Conservation (phyloP, 2,113 vertebrate species). For the Rhineura floridana region DNA sequence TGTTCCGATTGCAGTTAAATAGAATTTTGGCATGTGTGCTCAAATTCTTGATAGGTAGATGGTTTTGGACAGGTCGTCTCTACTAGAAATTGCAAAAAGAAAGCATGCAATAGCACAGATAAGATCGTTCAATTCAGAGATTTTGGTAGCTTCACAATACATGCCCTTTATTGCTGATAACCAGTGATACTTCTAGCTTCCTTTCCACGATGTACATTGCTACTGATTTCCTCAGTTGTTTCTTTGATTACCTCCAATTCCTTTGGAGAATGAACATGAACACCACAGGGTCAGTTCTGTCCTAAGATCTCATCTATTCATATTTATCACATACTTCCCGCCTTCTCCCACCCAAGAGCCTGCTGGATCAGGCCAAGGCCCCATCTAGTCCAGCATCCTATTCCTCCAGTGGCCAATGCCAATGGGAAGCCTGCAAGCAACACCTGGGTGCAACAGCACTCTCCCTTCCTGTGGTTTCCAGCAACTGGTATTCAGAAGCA, state of each 20-base stretch:
- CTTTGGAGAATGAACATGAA: not conserved
- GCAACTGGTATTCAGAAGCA: no score
- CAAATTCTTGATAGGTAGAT: conserved; percentile 69
- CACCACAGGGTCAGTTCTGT: not conserved
- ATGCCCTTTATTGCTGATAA: not conserved
- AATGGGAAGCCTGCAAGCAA: no score
- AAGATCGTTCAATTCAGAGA: not conserved
- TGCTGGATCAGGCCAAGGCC: no score
- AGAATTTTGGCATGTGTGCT: conserved; percentile 62
- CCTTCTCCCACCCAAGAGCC: no score
- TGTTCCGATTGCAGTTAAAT: conserved; percentile 63
- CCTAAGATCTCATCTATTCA: not conserved
- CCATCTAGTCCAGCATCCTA: no score
- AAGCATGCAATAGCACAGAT: not conserved
- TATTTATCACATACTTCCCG: no score
- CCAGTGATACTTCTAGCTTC: not conserved
- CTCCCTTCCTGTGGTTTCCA: no score
- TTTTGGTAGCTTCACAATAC: not conserved
- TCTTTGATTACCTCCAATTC: not conserved
- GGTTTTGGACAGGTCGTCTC: not conserved
- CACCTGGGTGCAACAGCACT: no score
- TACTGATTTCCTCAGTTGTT: not conserved
- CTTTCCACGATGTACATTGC: not conserved
- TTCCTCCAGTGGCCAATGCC: no score
- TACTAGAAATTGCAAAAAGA: not conserved